Conservation (phyloP, 1,140 invertebrate species). For the Ganaspis sp. region DNA sequence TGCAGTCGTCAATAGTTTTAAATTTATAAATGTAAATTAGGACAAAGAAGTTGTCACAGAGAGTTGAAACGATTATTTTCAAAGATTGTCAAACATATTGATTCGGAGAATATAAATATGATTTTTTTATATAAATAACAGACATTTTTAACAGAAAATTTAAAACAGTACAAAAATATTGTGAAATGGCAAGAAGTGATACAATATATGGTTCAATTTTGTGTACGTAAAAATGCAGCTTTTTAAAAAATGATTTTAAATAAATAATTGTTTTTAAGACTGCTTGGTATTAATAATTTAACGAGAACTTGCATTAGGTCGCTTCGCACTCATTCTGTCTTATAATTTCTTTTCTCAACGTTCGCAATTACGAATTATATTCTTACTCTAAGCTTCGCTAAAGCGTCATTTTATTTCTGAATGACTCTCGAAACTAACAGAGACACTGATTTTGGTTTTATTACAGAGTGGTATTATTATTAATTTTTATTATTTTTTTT, state of each 20-base stretch:
- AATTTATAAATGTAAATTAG: background rate
- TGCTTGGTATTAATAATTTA: background rate
- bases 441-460: background rate
- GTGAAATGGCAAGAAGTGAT: background rate
- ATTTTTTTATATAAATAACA: too few species aligned
- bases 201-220: background rate
- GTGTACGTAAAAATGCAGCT: too few species aligned
- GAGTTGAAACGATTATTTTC: background rate
- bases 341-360: background rate
- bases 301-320: background rate
- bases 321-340: background rate
- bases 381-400: slow-evolving; percentile 29
- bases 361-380: slow-evolving; percentile 12
- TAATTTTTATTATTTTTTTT: too few species aligned
- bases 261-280: too few species aligned
- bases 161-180: background rate
- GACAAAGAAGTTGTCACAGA: background rate
- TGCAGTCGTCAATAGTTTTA: too few species aligned
- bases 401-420: background rate
- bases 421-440: background rate
- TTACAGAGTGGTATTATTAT: too few species aligned
- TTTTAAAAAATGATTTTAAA: too few species aligned
- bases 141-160: background rate
- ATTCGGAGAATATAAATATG: background rate
- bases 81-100: background rate